Evolutionary conservation across 2,113 vertebrate species (phyloP).

Genomic region (Eolophus roseicapilla): DNA sequence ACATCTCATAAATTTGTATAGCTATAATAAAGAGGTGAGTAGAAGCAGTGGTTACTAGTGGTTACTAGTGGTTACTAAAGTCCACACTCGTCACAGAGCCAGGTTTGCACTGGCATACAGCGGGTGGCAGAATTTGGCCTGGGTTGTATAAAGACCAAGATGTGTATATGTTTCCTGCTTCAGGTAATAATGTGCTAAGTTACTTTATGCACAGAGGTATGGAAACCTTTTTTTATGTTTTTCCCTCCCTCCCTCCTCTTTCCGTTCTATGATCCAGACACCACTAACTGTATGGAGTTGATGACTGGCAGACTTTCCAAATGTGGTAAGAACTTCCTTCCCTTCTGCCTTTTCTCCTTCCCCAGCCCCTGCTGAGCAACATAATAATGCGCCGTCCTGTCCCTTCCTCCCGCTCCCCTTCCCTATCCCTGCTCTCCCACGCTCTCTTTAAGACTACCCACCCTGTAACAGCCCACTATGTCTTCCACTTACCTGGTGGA

Average conservation of each 20-base stretch:
- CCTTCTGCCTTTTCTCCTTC: conserved; percentile 62
- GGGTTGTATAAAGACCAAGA: conserved; percentile 30
- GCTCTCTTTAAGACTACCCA: not conserved
- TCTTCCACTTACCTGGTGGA: conserved; percentile 23
- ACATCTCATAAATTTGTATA: not conserved
- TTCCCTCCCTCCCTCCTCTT: conserved; percentile 77
- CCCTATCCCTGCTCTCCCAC: conserved; percentile 10
- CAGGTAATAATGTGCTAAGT: conserved; percentile 64
- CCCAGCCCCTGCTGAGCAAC: conserved; percentile 47
- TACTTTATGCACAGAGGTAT: conserved; percentile 66
- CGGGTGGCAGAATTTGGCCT: conserved; percentile 48
- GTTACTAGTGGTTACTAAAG: too few relatives aligned
- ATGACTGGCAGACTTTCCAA: conserved; percentile 91
- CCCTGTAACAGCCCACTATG: not conserved
- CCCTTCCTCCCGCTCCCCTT: conserved; percentile 13
- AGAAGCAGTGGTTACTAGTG: not conserved
- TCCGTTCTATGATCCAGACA: conserved; percentile 82
- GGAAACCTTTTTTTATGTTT: conserved; percentile 73
- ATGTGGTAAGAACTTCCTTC: conserved; percentile 88
- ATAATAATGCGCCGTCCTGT: not conserved
- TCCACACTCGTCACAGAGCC: not conserved
- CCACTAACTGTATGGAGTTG: conserved; percentile 86
- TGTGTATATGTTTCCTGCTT: conserved; percentile 64
- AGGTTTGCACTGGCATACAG: not conserved
- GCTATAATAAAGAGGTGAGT: not conserved